These are phyloP conservation scores for Pterocles orientalis DNA, from an alignment of 2,113 vertebrate genomes.

Conservation along the genomic window DNA sequence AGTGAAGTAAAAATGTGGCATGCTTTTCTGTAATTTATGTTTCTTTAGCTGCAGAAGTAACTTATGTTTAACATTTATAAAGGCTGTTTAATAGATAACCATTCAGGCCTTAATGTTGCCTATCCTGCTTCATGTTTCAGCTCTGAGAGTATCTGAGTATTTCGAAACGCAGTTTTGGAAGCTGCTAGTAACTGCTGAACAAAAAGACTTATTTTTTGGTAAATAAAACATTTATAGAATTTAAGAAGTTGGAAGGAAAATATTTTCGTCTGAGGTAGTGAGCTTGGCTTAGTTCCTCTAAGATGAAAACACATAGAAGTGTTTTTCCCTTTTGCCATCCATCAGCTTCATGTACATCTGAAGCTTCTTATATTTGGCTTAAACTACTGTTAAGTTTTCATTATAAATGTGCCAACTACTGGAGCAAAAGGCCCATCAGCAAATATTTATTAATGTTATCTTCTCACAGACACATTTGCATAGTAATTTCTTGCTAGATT, in stretches of 20 bases:
- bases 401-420: conserved; percentile 32
- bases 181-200: neutral
- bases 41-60: neutral
- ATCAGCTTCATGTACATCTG: neutral
- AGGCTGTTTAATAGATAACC: neutral
- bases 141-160: neutral
- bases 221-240: neutral
- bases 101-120: neutral
- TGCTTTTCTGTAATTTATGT: neutral
- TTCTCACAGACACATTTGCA: conserved; percentile 42
- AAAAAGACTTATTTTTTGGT: neutral
- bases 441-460: conserved; percentile 63
- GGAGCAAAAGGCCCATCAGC: conserved; percentile 34
- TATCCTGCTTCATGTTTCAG: neutral
- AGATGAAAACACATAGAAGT: neutral
- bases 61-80: neutral
- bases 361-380: conserved; percentile 10
- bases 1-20: neutral
- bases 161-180: neutral
- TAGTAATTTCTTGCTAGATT: conserved; percentile 66
- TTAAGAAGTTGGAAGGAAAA: neutral
- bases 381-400: conserved; percentile 13
- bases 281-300: neutral
- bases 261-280: neutral
- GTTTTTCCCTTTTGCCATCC: neutral